phyloP scores from a whole-genome alignment of 2,113 vertebrate genomes.

The Meles meles region DNA sequence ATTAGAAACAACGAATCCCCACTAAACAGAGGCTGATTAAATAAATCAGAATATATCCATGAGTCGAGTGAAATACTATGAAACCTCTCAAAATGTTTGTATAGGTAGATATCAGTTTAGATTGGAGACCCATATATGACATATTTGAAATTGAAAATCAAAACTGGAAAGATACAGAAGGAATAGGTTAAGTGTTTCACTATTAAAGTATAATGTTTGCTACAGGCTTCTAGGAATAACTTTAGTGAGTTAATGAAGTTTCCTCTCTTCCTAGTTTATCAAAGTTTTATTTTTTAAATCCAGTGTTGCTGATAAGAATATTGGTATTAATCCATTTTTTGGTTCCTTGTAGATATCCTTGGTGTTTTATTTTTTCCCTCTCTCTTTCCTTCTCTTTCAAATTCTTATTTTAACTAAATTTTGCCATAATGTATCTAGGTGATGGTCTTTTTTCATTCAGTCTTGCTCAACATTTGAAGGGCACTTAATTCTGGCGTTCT shows the following conservation, averaged over 20 bases:
- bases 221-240: neutral
- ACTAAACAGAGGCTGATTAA: neutral
- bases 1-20: neutral
- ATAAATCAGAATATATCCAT: neutral
- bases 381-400: neutral
- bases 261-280: neutral
- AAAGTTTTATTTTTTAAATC: neutral
- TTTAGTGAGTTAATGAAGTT: neutral
- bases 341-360: neutral
- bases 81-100: neutral
- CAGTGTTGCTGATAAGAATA: neutral
- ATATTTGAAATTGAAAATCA: neutral
- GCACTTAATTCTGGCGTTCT: neutral
- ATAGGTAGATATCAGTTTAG: neutral
- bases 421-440: neutral
- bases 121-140: neutral
- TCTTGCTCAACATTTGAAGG: neutral
- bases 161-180: neutral
- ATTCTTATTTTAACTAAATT: neutral
- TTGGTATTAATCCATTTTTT: neutral
- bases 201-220: neutral
- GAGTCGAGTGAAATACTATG: neutral
- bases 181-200: neutral
- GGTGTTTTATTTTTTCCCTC: neutral
- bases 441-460: neutral